Base-by-base conservation (phyloP, 2,888 invertebrate species). In the Pyrrhia umbra region DNA sequence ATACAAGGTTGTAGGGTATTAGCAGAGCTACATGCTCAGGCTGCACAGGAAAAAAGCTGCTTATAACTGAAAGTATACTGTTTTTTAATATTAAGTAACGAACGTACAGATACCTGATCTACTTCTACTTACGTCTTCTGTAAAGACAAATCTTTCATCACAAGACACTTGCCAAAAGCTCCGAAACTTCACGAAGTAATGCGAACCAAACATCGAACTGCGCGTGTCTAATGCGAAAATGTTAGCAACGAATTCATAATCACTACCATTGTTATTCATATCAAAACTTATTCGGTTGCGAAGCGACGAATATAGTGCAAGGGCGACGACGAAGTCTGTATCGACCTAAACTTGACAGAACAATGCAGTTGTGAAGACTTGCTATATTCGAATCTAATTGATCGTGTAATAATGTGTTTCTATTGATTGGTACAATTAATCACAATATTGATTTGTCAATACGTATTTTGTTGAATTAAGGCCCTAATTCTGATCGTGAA, bases 181-280 rank as follows among this genome's bases (percentile, higher is more conserved):
- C 51, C 25, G 20, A 42, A n/a, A 18, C n/a, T 25, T 46, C 50
- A 34, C 51, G 34, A 72, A 55, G 18, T 64, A 42, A 15, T 18
- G 21, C 52, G 63, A 68, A 54, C 15, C 51, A 57, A 52, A 52
- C 57, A 47, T 16, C 47, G 58, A 60, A 82, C 74, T 73, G 84
- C 55, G 79, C 86, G 82, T 85, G 70, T 74, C 84, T 56, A 87
- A 88, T 83, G 68, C 70, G 66, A 78, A 85, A 88, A 83, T 84
- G 84, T 80, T 82, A 82, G 81, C 78, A 85, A 79, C 87, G 78
- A 86, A 88, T 88, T 84, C 66, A 81, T 86, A 87, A 87, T 85
- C 82, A 85, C 83, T 71, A 68, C 70, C 73, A 85, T 83, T 86
- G 84, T 85, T 79, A 79, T 81, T 78, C 70, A 77, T 63, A 75